Conservation (phyloP, 2,888 invertebrate species). For the Noctua pronuba region DNA sequence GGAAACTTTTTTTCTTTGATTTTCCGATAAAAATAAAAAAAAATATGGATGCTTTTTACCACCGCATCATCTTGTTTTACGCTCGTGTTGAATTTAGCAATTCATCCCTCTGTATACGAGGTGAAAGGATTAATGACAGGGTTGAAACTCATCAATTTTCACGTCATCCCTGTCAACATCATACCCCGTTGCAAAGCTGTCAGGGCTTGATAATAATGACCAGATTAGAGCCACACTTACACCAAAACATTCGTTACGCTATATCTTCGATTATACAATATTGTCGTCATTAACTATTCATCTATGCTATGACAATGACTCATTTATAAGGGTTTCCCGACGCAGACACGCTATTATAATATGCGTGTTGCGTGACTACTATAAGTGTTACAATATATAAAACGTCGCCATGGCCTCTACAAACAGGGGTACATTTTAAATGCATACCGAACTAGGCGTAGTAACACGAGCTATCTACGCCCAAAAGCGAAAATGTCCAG, state of each 20-base stretch:
- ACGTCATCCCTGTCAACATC: constrained; percentile 38
- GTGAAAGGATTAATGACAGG: constrained; percentile 57
- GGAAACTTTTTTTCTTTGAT: neutral
- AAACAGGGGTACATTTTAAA: constrained; percentile 41
- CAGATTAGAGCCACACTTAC: constrained; percentile 18
- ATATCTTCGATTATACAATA: constrained; percentile 40
- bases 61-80: constrained; percentile 13
- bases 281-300: constrained; percentile 43
- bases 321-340: constrained; percentile 56
- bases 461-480: constrained; percentile 6
- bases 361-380: constrained; percentile 57
- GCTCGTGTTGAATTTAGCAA: constrained; percentile 46
- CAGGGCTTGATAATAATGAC: constrained; percentile 30
- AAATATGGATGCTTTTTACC: constrained; percentile 7
- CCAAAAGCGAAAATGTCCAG: constrained; percentile 28
- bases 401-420: constrained; percentile 29
- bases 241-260: constrained; percentile 11
- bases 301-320: constrained; percentile 51
- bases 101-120: constrained; percentile 50
- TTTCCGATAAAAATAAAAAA: constrained; percentile 20
- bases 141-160: constrained; percentile 58
- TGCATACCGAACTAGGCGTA: constrained; percentile 10
- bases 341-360: constrained; percentile 50
- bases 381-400: constrained; percentile 47
- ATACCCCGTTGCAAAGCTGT: constrained; percentile 33